A percentile compares a stretch with the other conserved stretches of the same genome.
phyloP scores from a whole-genome alignment of 2,797 vertebrate genomes.

The Chelmon rostratus region DNA sequence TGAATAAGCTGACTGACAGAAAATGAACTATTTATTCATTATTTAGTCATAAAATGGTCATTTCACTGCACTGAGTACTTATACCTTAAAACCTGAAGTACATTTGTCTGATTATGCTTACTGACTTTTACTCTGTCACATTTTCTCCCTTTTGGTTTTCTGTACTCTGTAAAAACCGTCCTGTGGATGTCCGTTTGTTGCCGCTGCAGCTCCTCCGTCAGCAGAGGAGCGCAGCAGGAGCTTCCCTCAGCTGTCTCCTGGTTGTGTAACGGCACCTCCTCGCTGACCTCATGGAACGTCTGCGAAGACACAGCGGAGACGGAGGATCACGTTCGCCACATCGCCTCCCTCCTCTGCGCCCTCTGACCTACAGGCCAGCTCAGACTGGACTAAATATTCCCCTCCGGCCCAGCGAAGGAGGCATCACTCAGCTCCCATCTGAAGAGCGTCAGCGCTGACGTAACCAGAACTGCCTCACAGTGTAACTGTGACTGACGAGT shows the following conservation, averaged over 20 bases:
- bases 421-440: not conserved
- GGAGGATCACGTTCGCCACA: slow-evolving; percentile 53
- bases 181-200: too few species aligned
- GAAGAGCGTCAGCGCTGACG: not conserved
- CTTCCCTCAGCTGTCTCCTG: slow-evolving; percentile 66
- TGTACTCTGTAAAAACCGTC: too few species aligned
- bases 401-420: slow-evolving; percentile 1
- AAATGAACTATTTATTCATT: too few species aligned
- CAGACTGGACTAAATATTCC: slow-evolving; percentile 10
- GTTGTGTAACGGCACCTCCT: slow-evolving; percentile 69
- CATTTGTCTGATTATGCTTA: too few species aligned
- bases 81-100: not conserved
- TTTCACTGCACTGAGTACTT: not conserved
- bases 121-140: too few species aligned
- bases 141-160: too few species aligned
- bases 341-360: slow-evolving; percentile 23
- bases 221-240: slow-evolving; percentile 34
- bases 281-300: slow-evolving; percentile 73
- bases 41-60: too few species aligned
- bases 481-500: slow-evolving; percentile 9
- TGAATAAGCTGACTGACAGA: too few species aligned
- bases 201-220: not conserved
- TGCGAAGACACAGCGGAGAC: slow-evolving; percentile 58
- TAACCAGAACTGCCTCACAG: slow-evolving; percentile 2
- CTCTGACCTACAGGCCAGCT: slow-evolving; percentile 25